Evolutionary conservation across 2,888 invertebrate genomes (phyloP), one percentile per base, ranked within the genome.

Genomic region (Colletes collaris): DNA sequence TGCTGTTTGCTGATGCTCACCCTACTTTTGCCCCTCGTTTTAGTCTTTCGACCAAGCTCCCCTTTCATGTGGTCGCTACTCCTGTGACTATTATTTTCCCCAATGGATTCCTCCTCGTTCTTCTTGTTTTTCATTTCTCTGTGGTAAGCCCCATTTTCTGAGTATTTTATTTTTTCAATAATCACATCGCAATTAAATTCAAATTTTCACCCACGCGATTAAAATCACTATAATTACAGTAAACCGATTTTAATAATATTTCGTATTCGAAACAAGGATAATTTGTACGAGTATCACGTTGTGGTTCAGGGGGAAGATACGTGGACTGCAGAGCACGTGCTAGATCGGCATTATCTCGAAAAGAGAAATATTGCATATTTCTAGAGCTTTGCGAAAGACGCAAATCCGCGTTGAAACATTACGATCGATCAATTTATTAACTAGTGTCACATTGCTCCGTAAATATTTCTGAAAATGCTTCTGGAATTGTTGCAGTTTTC

Each of bases 1-100:
- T 19, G n/a, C 13, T 64, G 50, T 59, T 75, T 46, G 46, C 56
- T 59, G 19, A 4, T 60, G 27, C 53, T 44, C 35, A 46, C 6
- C 64, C 58, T 46, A 37, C 27, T 59, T 58, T 11, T 13, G 4
- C 19, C 16, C 63, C 74, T 56, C 11, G 10, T 40, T 11, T 27
- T 44, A 40, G 16, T 37, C 40, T 35, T 19, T 69, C 62, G 62
- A 56, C 50, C 55, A n/a, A 19, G 0, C 11, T 37, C 16, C 37
- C 49, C 19, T 37, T 73, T 37, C 37, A n/a, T n/a, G 6, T n/a
- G 11, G 4, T 50, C 3, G 16, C 35, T 35, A 44, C 49, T 11
- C 8, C 10, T 11, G 16, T 40, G 16, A 4, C 27, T 44, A 50
- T 58, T 44, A 13, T n/a, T 55, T 37, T 55, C 44, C 10, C n/a